A percentile compares a stretch with the other conserved stretches of the same genome.
Evolutionary conservation across 2,888 invertebrate genomes (phyloP).

Genomic region (Phytoseiulus persimilis): DNA sequence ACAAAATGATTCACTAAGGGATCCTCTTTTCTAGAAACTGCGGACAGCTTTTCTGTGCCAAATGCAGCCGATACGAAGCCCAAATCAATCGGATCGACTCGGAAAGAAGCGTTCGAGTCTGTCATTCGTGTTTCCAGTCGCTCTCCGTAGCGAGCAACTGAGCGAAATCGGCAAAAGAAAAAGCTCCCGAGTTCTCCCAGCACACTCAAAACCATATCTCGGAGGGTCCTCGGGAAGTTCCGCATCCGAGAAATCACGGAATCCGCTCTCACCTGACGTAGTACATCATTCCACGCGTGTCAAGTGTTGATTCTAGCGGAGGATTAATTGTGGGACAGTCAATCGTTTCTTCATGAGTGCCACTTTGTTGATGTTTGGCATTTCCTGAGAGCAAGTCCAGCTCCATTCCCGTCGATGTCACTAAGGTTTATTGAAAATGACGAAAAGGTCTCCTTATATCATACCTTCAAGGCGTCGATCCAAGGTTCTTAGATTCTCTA

Average conservation of each 20-base stretch:
- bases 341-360: background rate
- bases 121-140: constrained; percentile 69
- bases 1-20: no score
- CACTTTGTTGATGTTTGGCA: background rate
- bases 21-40: constrained; percentile 59
- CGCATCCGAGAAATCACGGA: background rate
- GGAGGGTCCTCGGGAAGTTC: background rate
- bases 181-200: background rate
- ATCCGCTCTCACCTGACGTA: background rate
- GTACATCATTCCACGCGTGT: background rate
- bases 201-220: background rate
- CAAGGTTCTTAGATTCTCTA: no score
- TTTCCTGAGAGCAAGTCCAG: background rate
- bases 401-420: background rate
- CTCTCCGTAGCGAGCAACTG: constrained; percentile 33
- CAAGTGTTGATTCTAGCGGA: background rate
- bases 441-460: background rate
- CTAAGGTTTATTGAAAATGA: background rate
- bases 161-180: background rate
- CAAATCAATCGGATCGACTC: constrained; percentile 88
- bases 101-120: constrained; percentile 86
- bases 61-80: constrained; percentile 90
- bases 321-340: background rate
- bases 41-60: constrained; percentile 82
- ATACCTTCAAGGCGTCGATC: no score